Conservation (phyloP, 2,113 vertebrate genomes). For the Sebastes fasciatus region DNA sequence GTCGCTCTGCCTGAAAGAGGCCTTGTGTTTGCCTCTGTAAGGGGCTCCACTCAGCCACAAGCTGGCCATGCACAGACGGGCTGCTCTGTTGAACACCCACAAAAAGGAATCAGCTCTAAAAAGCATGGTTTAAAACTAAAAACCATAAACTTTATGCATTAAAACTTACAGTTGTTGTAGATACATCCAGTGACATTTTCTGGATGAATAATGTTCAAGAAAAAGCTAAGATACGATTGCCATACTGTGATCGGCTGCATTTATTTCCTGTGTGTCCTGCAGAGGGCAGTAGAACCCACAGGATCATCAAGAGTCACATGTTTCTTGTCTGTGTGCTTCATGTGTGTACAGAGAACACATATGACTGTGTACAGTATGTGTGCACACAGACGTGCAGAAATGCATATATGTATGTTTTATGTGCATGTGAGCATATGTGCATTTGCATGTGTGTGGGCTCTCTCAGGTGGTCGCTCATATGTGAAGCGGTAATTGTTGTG, state of each 20-base stretch:
- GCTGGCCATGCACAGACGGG: slow-evolving; percentile 1
- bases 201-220: not conserved
- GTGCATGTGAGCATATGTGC: slow-evolving; percentile 37
- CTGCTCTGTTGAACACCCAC: slow-evolving; percentile 20
- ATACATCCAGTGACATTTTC: not conserved
- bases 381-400: not conserved
- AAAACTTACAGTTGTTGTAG: not conserved
- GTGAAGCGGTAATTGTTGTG: slow-evolving; percentile 56
- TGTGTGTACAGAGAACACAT: slow-evolving; percentile 1
- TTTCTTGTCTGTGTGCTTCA: not conserved
- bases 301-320: slow-evolving; percentile 7
- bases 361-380: slow-evolving; percentile 4
- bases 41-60: slow-evolving; percentile 39
- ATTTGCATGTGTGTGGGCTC: slow-evolving; percentile 50
- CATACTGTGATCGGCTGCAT: not conserved
- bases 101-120: slow-evolving; percentile 8
- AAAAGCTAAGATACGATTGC: not conserved
- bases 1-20: slow-evolving; percentile 61
- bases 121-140: not conserved
- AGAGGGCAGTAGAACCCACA: slow-evolving; percentile 75
- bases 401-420: slow-evolving; percentile 41
- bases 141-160: not conserved
- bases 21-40: slow-evolving; percentile 64
- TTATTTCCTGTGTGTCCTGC: slow-evolving; percentile 45
- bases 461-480: slow-evolving; percentile 55